Evolutionary conservation across 2,797 vertebrate genomes (phyloP), one percentile per base, ranked within the genome.

Genomic region (Bradypodion ventrale): DNA sequence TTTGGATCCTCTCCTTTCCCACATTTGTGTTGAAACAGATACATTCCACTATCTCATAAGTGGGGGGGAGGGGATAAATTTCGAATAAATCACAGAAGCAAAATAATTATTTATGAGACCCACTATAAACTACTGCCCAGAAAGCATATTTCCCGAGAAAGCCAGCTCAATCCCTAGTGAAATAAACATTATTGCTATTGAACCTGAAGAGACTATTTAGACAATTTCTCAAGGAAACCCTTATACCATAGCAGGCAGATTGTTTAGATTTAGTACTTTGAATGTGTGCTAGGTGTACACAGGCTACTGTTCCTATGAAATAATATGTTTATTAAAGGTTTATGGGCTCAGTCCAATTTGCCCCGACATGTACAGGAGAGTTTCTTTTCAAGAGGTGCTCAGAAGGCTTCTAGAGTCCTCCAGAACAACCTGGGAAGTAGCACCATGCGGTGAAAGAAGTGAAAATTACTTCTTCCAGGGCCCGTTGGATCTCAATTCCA

Each of bases 1-100:
- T 7, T 52, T n/a, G 7, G 59, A 66, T 40, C 52, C 16, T 3
- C 52, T 19, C 46, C 46, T 12, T 7, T 12, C 6, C 52, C 52
- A 56, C 21, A 10, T 52, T 35, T 56, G 25, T 32, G 6, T 83
- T 68, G 79, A 85, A 86, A 0, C 0, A 37, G 69, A 7, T 3
- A 37, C 63, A 35, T 6, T 2, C 1, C 80, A 49, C 23, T 82
- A 44, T 80, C 85, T 85, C 75, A 70, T 88, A 77, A 84, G 12
- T 52, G 42, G 44, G 32, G 32, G 19, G 32, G 29, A 42, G 59
- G 16, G 32, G 46, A 35, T 35, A 75, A 40, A 6, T 25, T 70
- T n/a, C 62, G 27, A 70, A 76, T 85, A 70, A 76, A 76, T 19
- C 68, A 49, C 37, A 80, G 40, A 81, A 69, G 35, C 66, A 63